Conservation (phyloP, 2,113 vertebrate species). For the Entomyzon cyanotis region DNA sequence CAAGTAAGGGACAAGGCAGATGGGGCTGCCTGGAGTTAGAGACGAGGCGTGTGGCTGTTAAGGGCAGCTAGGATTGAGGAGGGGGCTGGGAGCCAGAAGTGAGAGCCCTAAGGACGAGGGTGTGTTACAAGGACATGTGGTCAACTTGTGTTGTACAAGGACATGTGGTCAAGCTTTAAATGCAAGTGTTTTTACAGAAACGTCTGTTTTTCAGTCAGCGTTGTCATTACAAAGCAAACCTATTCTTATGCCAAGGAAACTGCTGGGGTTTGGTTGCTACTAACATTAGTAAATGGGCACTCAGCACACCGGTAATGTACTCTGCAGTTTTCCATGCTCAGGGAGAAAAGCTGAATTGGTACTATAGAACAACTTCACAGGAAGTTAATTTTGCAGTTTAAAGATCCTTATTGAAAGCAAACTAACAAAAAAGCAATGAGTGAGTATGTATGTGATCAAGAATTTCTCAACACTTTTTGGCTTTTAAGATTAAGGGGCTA, state of each 20-base stretch:
- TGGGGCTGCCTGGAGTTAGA: background rate
- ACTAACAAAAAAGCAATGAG: background rate
- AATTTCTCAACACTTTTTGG: background rate
- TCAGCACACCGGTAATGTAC: background rate
- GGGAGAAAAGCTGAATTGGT: background rate
- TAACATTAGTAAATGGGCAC: background rate
- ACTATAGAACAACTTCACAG: background rate
- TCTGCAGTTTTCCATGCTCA: background rate
- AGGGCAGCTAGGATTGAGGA: background rate
- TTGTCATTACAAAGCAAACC: background rate
- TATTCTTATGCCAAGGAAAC: background rate
- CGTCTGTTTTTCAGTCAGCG: background rate
- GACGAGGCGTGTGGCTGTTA: accelerated
- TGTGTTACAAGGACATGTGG: background rate
- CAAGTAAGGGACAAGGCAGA: background rate
- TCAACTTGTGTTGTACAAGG: background rate
- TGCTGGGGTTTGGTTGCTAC: background rate
- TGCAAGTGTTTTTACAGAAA: background rate
- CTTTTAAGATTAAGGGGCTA: background rate
- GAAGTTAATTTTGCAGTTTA: background rate
- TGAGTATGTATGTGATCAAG: background rate
- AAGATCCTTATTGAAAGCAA: background rate
- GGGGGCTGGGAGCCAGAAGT: background rate
- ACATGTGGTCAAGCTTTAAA: background rate
- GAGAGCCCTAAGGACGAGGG: background rate